A percentile compares a stretch with the other conserved stretches of the same genome.
phyloP scores from a whole-genome alignment of 37 sponge, comb jelly and placozoan genomes.

The Sycon ciliatum region DNA sequence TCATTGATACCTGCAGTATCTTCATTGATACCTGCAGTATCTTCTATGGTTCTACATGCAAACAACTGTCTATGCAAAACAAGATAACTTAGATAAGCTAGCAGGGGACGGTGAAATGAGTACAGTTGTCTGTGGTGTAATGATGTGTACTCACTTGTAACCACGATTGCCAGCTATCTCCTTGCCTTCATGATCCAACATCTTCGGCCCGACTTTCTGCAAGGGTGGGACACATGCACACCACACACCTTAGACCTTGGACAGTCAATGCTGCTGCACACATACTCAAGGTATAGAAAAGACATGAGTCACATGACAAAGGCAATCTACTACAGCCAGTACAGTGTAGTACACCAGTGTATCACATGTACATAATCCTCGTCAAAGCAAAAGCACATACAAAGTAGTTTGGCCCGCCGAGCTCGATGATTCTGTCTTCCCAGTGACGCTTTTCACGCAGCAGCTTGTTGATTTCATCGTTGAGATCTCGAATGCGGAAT shows the following conservation, averaged over 20 bases:
- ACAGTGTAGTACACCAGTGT: too few relatives aligned
- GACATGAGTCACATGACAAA: too few relatives aligned
- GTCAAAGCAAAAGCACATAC: slow-evolving; percentile 11
- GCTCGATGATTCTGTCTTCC: slow-evolving; percentile 78
- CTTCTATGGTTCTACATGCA: too few relatives aligned
- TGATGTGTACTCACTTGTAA: slow-evolving; percentile 54
- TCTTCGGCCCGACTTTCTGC: slow-evolving; percentile 69
- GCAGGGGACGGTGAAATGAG: not conserved
- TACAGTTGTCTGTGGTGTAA: not conserved
- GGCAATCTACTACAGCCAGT: too few relatives aligned
- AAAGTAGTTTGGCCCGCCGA: slow-evolving; percentile 81
- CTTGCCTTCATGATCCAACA: slow-evolving; percentile 92
- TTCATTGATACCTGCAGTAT: too few relatives aligned
- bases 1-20: too few relatives aligned
- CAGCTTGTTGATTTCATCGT: slow-evolving; percentile 93
- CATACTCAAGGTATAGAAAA: too few relatives aligned
- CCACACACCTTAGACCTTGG: too few relatives aligned
- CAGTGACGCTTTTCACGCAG: slow-evolving; percentile 94
- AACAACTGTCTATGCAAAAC: too few relatives aligned
- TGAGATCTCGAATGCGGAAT: slow-evolving; percentile 84
- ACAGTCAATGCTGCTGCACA: too few relatives aligned
- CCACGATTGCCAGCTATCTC: slow-evolving; percentile 87
- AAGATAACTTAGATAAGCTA: too few relatives aligned
- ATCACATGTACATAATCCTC: too few relatives aligned
- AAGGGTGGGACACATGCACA: not conserved